A percentile compares a stretch with the other conserved stretches of the same genome.
phyloP scores from a whole-genome alignment of 2,888 invertebrate species.

The Argyra leucocephala region DNA sequence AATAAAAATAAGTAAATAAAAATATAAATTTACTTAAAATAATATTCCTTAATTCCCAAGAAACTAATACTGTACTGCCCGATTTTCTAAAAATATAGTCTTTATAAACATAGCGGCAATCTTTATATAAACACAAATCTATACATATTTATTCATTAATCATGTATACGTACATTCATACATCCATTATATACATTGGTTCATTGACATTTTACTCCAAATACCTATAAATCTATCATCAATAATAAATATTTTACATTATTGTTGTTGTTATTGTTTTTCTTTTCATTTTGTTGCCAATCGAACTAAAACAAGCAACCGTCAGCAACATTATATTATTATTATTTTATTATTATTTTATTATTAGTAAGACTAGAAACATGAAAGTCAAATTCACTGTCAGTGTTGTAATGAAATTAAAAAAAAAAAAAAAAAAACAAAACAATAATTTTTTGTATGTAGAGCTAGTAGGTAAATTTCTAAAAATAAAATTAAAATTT shows the following conservation, averaged over 20 bases:
- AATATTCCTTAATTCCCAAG: too few relatives aligned
- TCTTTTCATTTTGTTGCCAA: neutral
- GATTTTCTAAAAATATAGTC: too few relatives aligned
- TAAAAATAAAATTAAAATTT: too few relatives aligned
- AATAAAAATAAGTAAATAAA: too few relatives aligned
- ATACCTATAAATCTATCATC: neutral
- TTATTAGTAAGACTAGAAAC: neutral
- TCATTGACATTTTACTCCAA: constrained; percentile 1
- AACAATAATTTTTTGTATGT: neutral
- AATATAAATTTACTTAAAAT: too few relatives aligned
- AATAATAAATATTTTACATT: neutral
- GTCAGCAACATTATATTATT: neutral
- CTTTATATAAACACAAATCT: too few relatives aligned
- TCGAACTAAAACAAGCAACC: neutral
- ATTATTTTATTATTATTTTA: neutral
- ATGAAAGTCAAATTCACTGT: neutral
- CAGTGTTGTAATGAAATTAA: neutral
- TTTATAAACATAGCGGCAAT: too few relatives aligned
- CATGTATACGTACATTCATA: too few relatives aligned
- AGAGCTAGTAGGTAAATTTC: too few relatives aligned
- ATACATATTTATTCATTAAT: too few relatives aligned
- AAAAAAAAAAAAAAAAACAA: neutral
- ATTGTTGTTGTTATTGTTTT: too few relatives aligned
- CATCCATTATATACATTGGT: neutral
- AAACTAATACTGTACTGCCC: too few relatives aligned